Evolutionary conservation across 2,797 vertebrate species (phyloP).

Genomic region (Diceros bicornis): DNA sequence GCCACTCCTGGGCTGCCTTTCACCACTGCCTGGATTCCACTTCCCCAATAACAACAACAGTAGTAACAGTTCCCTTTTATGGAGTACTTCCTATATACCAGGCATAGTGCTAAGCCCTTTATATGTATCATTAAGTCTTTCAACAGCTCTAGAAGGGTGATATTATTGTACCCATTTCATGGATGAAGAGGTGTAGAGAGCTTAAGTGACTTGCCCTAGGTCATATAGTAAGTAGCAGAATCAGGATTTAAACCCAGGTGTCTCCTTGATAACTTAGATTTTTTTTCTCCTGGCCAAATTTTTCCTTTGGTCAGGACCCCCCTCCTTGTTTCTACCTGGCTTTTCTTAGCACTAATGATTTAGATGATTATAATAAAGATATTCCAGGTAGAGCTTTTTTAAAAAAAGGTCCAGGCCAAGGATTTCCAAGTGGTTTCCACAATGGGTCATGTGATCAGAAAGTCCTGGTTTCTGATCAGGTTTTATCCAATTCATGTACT

Average conservation of each 20-base stretch:
- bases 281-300: not conserved
- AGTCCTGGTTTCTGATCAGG: not conserved
- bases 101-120: not conserved
- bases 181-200: not conserved
- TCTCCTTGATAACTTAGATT: not conserved
- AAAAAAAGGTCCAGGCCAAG: not conserved
- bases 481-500: conserved; percentile 27
- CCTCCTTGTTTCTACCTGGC: not conserved
- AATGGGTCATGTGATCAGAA: not conserved
- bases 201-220: not conserved
- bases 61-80: not conserved
- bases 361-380: not conserved
- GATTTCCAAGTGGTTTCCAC: not conserved
- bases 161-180: not conserved
- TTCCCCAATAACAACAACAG: not conserved
- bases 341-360: not conserved
- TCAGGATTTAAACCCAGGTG: not conserved
- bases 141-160: no score
- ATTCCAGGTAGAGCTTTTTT: not conserved
- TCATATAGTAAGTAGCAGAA: not conserved
- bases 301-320: not conserved
- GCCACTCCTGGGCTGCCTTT: not conserved
- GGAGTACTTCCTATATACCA: no score
- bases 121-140: not conserved
- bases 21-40: not conserved